Base-by-base conservation (phyloP, 1,140 invertebrate genomes). In the Caenorhabditis tropicalis region DNA sequence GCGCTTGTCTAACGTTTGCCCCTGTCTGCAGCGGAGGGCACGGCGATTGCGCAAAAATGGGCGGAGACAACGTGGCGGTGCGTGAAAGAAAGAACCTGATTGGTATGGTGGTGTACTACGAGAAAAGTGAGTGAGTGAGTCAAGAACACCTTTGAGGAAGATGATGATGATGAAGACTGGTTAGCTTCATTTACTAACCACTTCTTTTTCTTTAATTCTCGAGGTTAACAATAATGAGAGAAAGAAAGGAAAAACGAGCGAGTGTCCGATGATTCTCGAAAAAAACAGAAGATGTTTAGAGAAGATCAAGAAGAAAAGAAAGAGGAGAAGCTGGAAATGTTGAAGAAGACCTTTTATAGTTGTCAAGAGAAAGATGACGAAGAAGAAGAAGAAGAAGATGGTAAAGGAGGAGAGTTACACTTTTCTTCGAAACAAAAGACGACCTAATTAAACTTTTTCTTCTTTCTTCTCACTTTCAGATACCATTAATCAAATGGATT, bases 81-180 rank as follows among this genome's bases (percentile, higher is more conserved):
- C 65, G 65, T 74, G 65, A 74, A 74, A 74, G 65, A 74, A 74
- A 65, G 29, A 65, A 74, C 65, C 65, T 74, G 65, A 74, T 74
- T 74, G 65, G 65, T 43, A 43, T 74, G 65, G 36, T 43, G 36
- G 65, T 33, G 29, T 74, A 74, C 65, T 65, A 65, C 58, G 65
- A 74, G 65, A 74, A 74, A 74, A 65, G 58, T 27, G 58, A 65
- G 58, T 65, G 58, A 58, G 53, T 74, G 65, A 74, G 36, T 74
- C 65, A 74, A 74, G 65, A 74, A 74, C 65, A 74, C 65, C 65
- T 46, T 46, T 43, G 65, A 24, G 31, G 58, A 65, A 65, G 31
- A 65, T 36, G 58, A 65, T 36, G 58, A 65, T 58, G 24, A 58
- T 58, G 53, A 65, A 65, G 65, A 74, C 65, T 74, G 65, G 65